phyloP scores from a whole-genome alignment of 2,797 vertebrate genomes.

The Halcyon chelicuti region DNA sequence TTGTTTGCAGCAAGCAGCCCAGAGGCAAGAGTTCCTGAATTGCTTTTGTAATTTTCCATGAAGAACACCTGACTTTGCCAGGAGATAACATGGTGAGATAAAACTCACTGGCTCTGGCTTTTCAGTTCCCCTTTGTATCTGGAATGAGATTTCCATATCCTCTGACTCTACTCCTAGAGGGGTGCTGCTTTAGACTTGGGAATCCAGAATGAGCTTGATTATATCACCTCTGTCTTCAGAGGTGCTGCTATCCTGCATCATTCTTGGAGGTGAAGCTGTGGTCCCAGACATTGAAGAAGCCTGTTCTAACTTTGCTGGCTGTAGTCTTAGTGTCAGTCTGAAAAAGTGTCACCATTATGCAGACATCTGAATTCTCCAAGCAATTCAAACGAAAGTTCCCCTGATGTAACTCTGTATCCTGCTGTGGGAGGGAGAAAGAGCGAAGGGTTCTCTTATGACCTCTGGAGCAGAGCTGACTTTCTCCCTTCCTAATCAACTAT shows the following conservation, averaged over 20 bases:
- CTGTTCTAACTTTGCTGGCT: background rate
- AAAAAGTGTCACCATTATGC: background rate
- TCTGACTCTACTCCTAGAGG: background rate
- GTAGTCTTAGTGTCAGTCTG: background rate
- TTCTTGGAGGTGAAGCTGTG: background rate
- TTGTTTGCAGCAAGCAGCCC: slow-evolving; percentile 1
- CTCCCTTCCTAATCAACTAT: background rate
- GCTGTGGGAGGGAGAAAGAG: background rate
- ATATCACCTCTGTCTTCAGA: background rate
- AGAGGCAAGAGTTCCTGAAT: background rate
- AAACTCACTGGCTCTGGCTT: background rate
- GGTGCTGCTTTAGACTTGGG: background rate
- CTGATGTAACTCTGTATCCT: background rate
- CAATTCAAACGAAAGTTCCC: background rate
- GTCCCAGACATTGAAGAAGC: background rate
- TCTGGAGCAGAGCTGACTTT: background rate
- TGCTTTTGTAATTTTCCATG: slow-evolving; percentile 19
- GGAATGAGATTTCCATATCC: background rate
- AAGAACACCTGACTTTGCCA: slow-evolving; percentile 11
- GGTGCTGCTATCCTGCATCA: background rate
- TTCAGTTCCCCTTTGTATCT: background rate
- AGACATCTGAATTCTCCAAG: background rate
- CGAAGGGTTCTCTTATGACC: background rate
- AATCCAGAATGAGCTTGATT: background rate
- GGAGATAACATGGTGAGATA: background rate